Evolutionary conservation across 2,113 vertebrate genomes (phyloP), one percentile per base, ranked within the genome.

Genomic region (Dicentrarchus labrax): DNA sequence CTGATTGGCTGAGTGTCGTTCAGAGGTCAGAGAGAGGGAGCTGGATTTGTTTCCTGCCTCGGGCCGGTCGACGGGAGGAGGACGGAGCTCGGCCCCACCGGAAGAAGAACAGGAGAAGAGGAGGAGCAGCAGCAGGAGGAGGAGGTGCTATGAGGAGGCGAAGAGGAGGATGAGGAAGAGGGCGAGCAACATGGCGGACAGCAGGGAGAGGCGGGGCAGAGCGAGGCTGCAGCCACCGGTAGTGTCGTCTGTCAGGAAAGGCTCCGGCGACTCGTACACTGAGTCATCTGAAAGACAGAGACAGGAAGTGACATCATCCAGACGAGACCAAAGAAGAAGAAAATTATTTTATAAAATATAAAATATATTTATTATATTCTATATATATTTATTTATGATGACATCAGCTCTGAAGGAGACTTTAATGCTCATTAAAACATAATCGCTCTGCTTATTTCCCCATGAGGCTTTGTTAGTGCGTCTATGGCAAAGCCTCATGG

Each of bases 161-260:
- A 93, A 70, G 75, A 93, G 73, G 72, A 95, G 85, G 61, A 88
- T 1, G 75, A 86, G 71, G 11, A 91, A 80, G 38, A 88, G 43
- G 45, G 19, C 11, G 64, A 95, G 84, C 68, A 94, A 83, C 61
- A 83, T 66, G 45, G 89, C 59, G 53, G 91, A 57, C 11, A 91
- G 80, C 73, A 90, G 78, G 47, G 80, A 74, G 80, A 88, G 75
- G 73, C 77, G 80, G 12, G 94, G 91, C 45, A 76, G 61, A 24
- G 84, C 65, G n/a, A 94, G 76, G 72, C 89, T 81, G 90, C 95
- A 92, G 87, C 96, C 91, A 5, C 96, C 97, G 1, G 96, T 97
- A 93, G 96, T 97, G 94, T 99, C 97, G 84, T 97, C 98, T 57
- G 98, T 99, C 95, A 99, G 97, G 91, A 99, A 98, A 7, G 98